These are phyloP conservation scores for Tringa solitaria DNA, from an alignment of 2,113 vertebrate species.

Conservation along the genomic window DNA sequence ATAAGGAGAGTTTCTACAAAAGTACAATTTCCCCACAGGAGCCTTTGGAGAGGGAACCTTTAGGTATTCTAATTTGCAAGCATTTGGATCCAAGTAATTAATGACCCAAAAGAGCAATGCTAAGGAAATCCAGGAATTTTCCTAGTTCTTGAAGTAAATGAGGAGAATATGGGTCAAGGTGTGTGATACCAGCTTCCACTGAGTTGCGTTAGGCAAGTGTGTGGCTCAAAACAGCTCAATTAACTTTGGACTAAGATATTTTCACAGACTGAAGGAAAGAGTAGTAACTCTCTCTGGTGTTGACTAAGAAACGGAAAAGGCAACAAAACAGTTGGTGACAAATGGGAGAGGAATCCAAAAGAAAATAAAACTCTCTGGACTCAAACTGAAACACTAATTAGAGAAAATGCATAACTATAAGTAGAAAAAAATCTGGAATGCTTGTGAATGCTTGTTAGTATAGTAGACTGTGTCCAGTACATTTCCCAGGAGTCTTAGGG, in stretches of 20 bases:
- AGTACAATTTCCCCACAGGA: neutral
- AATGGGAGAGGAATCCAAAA: neutral
- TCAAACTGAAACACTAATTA: conserved; percentile 1
- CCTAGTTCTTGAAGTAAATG: neutral
- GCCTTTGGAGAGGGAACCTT: neutral
- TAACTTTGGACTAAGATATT: neutral
- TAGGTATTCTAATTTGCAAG: neutral
- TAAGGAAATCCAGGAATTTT: neutral
- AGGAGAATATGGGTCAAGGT: neutral
- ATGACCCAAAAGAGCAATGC: neutral
- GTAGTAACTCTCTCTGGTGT: neutral
- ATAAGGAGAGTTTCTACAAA: neutral
- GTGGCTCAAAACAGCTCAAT: neutral
- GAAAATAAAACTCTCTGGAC: neutral
- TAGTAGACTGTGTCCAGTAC: neutral
- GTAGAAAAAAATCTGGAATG: neutral
- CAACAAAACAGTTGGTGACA: neutral
- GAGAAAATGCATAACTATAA: neutral
- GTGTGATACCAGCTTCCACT: neutral
- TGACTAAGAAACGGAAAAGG: neutral
- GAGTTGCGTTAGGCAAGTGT: neutral
- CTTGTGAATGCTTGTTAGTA: neutral
- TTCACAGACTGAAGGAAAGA: neutral
- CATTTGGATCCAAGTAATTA: neutral
- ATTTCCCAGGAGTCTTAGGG: neutral